Percentiles rank a stretch among this genome's conserved stretches.
Conservation (phyloP, 2,113 vertebrate genomes). For the Pelecanus crispus region DNA sequence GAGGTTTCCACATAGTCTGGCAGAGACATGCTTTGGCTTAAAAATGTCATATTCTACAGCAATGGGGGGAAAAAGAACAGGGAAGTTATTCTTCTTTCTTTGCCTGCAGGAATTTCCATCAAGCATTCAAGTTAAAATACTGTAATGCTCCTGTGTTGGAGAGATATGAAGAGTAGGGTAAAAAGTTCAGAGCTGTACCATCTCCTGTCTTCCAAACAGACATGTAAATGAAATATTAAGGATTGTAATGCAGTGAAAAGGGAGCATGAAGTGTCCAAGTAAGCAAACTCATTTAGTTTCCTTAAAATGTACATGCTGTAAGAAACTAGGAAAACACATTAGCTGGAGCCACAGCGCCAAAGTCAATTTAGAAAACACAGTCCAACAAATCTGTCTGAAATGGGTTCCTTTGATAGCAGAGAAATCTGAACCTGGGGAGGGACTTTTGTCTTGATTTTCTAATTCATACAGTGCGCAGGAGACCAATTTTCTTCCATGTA, state of each 20-base stretch:
- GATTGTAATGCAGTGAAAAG: not conserved
- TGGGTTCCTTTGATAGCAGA: not conserved
- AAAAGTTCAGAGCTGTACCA: not conserved
- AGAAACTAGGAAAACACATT: not conserved
- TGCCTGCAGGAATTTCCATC: not conserved
- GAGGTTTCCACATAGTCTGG: not conserved
- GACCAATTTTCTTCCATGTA: not conserved
- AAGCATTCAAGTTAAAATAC: not conserved
- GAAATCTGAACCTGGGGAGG: not conserved
- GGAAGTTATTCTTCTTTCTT: not conserved
- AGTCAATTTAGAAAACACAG: not conserved
- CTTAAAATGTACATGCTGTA: not conserved
- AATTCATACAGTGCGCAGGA: not conserved
- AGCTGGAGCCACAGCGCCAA: not conserved
- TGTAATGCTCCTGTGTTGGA: not conserved
- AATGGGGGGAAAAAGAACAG: not conserved
- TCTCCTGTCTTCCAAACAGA: not conserved
- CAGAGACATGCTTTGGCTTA: not conserved
- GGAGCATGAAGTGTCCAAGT: not conserved
- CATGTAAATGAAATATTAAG: not conserved
- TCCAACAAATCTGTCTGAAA: not conserved
- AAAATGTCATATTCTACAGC: not conserved
- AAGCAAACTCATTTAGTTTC: not conserved
- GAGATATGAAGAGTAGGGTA: not conserved
- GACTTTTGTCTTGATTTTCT: not conserved